Evolutionary conservation across 1,140 invertebrate genomes (phyloP).

Genomic region (Brachionus paranguensis): DNA sequence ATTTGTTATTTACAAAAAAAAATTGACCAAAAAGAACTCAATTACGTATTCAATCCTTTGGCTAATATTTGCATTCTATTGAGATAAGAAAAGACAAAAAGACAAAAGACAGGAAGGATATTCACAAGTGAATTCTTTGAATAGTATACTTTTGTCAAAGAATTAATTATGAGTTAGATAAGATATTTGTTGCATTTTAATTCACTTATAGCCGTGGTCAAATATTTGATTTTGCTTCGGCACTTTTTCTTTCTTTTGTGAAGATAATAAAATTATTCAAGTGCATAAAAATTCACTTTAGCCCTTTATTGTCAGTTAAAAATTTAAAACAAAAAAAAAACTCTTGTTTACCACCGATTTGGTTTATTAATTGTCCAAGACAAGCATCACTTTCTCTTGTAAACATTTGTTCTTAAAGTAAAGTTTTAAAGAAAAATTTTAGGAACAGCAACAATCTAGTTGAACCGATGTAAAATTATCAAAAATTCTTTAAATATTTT

Average conservation of each 20-base stretch:
- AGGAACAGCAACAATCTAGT: too few species aligned
- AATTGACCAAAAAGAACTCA: constrained; percentile 7
- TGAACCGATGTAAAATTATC: too few species aligned
- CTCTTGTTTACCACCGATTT: neutral
- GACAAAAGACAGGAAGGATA: constrained; percentile 12
- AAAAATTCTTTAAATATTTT: too few species aligned
- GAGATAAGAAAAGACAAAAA: neutral
- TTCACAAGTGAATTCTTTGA: constrained; percentile 21
- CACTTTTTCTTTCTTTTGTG: neutral
- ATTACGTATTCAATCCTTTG: constrained; percentile 28
- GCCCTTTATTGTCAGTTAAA: neutral
- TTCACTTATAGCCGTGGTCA: neutral
- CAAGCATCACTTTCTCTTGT: too few species aligned
- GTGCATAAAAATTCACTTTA: neutral
- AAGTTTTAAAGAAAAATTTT: too few species aligned
- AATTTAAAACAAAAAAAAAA: neutral
- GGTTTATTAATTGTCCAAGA: neutral
- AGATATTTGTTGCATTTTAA: neutral
- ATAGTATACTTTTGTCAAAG: neutral
- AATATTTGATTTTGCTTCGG: neutral
- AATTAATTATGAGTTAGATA: constrained; percentile 20
- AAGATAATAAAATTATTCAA: neutral
- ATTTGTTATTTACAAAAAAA: neutral
- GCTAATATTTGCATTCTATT: neutral
- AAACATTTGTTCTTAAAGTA: too few species aligned